Evolutionary conservation across 1,140 invertebrate species (phyloP), one percentile per base, ranked within the genome.

Genomic region (Lordiphosa mommai): DNA sequence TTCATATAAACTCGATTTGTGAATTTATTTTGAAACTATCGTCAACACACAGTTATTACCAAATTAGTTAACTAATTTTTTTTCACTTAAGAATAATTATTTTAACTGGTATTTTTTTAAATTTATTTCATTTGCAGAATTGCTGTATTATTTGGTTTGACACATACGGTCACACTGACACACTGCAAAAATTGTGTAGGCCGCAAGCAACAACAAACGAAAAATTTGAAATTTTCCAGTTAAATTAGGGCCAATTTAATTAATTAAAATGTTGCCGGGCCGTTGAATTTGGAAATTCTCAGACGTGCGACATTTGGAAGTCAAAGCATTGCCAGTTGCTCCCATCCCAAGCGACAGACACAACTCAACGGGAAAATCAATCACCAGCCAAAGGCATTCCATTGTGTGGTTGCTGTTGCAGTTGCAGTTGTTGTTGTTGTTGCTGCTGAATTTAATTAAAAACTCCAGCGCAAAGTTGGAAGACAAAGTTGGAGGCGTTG

Each of bases 331-430:
- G 27, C 6, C 5, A 7, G 13, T 23, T 8, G 20, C 6, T 2
- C 10, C 27, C 4, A 27, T n/a, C 20, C 6, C 7, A 7, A n/a
- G n/a, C 6, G 5, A 27, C 20, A 43, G 40, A 14, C 8, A 36
- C 29, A 4, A 14, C 6, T 12, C 20, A 34, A 37, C 61, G 64
- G 61, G 61, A 64, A 64, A 64, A 64, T 64, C 61, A 64, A 64
- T 64, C 49, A 6, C 20, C 20, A 23, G 20, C 20, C 20, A 30
- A 17, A 40, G 47, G n/a, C 34, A 30, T 59, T 36, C 7, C 29
- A 50, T 14, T 33, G 10, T 33, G 10, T 16, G 20, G 48, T 41
- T 52, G 44, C 59, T 34, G 34, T 13, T 61, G 59, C 57, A 16
- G n/a, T 12, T 44, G 23, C n/a, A n/a, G n/a, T 52, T 37, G 36